phyloP scores from a whole-genome alignment of 2,888 invertebrate genomes.

The Escarpia spicata region DNA sequence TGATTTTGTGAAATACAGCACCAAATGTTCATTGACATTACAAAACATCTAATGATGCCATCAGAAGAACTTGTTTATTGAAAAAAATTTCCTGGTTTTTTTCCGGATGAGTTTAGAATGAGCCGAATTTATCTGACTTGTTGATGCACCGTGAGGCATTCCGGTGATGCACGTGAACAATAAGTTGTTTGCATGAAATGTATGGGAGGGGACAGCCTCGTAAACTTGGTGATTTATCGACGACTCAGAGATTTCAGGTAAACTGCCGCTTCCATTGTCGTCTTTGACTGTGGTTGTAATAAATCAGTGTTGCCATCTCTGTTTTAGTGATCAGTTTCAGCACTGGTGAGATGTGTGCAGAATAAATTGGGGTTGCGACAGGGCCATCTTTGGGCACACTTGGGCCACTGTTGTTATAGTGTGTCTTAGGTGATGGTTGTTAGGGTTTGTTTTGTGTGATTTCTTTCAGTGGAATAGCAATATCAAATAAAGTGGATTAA shows the following conservation, averaged over 20 bases:
- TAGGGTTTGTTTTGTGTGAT: background rate
- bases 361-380: background rate
- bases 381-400: background rate
- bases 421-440: background rate
- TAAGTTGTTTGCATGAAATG: background rate
- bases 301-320: background rate
- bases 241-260: background rate
- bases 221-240: conserved; percentile 11
- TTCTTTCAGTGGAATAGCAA: background rate
- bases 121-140: background rate
- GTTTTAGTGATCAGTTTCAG: background rate
- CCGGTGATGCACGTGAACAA: background rate
- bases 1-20: background rate
- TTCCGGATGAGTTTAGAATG: background rate
- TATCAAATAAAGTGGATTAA: background rate
- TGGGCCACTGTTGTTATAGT: background rate
- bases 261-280: background rate
- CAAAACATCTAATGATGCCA: background rate
- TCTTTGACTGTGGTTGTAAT: background rate
- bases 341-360: background rate
- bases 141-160: background rate
- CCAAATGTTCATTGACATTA: background rate
- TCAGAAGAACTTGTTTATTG: background rate
- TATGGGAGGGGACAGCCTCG: background rate
- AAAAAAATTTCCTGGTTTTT: background rate